These are phyloP conservation scores for Pomatostomus ruficeps DNA, from an alignment of 2,113 vertebrate species.

Conservation along the genomic window DNA sequence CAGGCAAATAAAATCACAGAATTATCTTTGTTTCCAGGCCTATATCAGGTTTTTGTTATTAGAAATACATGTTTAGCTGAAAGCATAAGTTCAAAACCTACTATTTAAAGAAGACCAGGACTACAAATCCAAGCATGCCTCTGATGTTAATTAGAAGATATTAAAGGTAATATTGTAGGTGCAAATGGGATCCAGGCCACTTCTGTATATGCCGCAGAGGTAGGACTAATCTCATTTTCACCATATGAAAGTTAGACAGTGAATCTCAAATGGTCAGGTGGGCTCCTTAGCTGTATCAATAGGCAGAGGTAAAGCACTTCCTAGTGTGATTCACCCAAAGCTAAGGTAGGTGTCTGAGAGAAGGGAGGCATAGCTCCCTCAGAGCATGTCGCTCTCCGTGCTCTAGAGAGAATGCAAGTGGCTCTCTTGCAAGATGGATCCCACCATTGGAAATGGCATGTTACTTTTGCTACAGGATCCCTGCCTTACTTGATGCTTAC, in stretches of 20 bases:
- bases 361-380: background rate
- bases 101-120: background rate
- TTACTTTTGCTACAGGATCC: background rate
- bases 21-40: background rate
- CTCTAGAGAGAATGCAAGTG: background rate
- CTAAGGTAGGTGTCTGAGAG: background rate
- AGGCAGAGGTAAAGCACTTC: background rate
- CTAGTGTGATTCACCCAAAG: background rate
- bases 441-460: background rate
- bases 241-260: background rate
- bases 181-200: background rate
- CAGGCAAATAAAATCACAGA: background rate
- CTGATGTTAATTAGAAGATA: background rate
- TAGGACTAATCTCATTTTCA: background rate
- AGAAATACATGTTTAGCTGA: background rate
- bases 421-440: background rate
- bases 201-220: background rate
- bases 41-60: background rate
- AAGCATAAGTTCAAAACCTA: background rate
- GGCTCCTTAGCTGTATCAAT: background rate
- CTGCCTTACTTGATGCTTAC: background rate
- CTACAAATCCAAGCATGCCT: background rate
- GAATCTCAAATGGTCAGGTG: background rate
- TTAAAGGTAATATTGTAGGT: background rate
- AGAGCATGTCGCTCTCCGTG: background rate